Base-by-base conservation (phyloP, 2,888 invertebrate species). In the Mythimna lalbum region DNA sequence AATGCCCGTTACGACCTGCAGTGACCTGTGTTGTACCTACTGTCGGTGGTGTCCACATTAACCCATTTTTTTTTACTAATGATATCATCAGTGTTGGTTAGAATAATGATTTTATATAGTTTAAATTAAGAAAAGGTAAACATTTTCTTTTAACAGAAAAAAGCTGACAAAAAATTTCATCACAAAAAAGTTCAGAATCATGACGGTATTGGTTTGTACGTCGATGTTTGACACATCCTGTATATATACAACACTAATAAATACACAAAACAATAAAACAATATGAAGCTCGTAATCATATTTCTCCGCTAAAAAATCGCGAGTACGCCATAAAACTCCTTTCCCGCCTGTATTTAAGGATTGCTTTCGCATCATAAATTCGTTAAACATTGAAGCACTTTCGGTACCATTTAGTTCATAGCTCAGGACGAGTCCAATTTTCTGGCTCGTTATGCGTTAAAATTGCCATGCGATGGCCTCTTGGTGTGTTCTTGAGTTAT, bases 311-410 rank as follows among this genome's bases (percentile, higher is more conserved):
- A 82, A 82, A 82, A 80, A 82, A 80, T 82, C 47, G 65, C 79
- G 53, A 69, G 73, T 63, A 61, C 52, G 84, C 85, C 85, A 89
- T 90, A 90, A 91, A 91, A 88, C 87, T 89, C 86, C 83, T 80
- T 84, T 82, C 83, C 84, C 83, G 88, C 84, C 87, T 86, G 91
- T 89, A 90, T 90, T 90, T 89, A 89, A 89, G 88, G 87, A 90
- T 89, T 87, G 88, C 90, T 86, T 86, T 87, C 89, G 90, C 85
- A 82, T 88, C 89, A 90, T 91, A 91, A 91, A 91, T 88, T 90
- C 84, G 87, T 88, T 88, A 88, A 89, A 88, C 86, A 86, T 83
- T 87, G 81, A 86, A 88, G 85, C 84, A 90, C 84, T 89, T 88
- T 89, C 85, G 79, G 85, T 84, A 76, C 83, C 89, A 81, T 90